These are phyloP conservation scores for Malurus elegans DNA, from an alignment of 2,113 vertebrate genomes.

Conservation along the genomic window DNA sequence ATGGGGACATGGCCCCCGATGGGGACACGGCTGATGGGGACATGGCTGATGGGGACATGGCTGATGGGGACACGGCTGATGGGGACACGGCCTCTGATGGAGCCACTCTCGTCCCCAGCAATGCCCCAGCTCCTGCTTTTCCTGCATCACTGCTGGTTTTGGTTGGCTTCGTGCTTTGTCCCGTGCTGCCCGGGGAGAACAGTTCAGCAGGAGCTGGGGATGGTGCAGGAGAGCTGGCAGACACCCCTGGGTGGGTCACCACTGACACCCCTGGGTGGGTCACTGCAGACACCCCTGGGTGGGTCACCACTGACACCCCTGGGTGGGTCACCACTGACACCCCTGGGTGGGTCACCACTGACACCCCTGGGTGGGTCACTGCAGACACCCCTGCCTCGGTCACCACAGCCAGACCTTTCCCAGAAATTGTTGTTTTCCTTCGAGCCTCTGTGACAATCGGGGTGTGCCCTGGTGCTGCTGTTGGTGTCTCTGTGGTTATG, in stretches of 20 bases:
- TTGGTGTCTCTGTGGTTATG: accelerated
- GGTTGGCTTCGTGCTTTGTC: neutral
- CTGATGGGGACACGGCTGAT: too few species aligned
- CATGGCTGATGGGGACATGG: too few species aligned
- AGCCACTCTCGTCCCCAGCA: neutral
- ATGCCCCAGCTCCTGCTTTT: accelerated
- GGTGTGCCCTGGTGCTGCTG: accelerated
- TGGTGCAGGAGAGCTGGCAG: neutral
- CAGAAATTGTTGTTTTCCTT: neutral
- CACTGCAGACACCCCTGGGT: accelerated
- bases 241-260: neutral
- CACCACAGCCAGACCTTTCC: neutral
- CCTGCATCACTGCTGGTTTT: neutral
- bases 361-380: neutral
- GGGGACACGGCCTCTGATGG: too few species aligned
- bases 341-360: neutral
- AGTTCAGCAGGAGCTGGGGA: neutral
- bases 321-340: neutral
- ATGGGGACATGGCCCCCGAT: too few species aligned
- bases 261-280: neutral
- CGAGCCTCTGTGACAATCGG: neutral
- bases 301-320: neutral
- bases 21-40: too few species aligned
- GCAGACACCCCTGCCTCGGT: too few species aligned
- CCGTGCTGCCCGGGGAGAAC: neutral